Conservation (phyloP, 2,113 vertebrate species). For the Neopipo cinnamomea region DNA sequence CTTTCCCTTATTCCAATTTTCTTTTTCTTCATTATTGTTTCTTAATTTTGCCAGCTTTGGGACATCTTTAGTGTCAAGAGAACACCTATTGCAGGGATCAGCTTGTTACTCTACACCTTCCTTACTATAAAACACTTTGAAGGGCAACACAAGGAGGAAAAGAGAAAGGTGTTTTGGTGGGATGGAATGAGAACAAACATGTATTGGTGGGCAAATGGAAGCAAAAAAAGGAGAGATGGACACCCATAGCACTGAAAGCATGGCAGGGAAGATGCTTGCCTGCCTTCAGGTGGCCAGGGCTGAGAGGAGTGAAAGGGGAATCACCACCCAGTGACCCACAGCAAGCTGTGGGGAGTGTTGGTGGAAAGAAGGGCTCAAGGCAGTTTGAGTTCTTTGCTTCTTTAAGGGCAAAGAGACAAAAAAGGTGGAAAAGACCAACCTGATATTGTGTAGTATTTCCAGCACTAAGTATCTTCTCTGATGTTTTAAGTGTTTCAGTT, state of each 20-base stretch:
- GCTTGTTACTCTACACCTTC: background rate
- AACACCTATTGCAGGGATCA: background rate
- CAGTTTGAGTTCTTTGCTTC: background rate
- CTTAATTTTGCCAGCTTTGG: background rate
- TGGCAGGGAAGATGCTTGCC: rapidly evolving
- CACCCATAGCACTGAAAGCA: background rate
- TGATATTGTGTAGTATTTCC: background rate
- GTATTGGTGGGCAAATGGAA: background rate
- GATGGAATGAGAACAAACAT: background rate
- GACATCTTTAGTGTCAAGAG: background rate
- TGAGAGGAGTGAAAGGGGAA: background rate
- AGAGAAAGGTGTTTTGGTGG: background rate
- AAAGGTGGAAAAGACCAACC: background rate
- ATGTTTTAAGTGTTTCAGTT: background rate
- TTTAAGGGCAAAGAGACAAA: background rate
- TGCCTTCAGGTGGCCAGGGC: background rate
- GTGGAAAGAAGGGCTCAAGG: background rate
- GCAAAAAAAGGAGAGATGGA: background rate
- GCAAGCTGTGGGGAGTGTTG: background rate
- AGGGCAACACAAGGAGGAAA: background rate
- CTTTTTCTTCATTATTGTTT: background rate
- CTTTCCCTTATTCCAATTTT: background rate
- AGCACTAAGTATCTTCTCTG: background rate
- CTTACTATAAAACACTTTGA: background rate
- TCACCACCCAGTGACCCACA: background rate